Evolutionary conservation across 2,888 invertebrate genomes (phyloP), one percentile per base, ranked within the genome.

Genomic region (Drosophila hamatofila): DNA sequence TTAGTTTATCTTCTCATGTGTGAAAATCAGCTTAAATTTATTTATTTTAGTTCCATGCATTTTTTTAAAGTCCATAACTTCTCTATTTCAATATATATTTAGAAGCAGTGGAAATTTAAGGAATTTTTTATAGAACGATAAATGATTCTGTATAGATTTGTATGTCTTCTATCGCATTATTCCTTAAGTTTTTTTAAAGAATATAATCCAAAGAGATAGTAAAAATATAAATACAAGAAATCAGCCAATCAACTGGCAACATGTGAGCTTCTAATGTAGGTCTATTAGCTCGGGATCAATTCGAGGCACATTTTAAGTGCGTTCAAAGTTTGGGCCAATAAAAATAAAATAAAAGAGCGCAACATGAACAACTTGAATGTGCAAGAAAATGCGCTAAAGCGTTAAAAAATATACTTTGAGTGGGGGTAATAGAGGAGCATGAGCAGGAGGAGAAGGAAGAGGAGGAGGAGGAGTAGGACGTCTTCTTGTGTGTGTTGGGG

Each of bases 331-430:
- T 66, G 52, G 66, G 66, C 46, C 61, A 75, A 78, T 71, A 81
- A 84, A 86, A 87, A 67, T 67, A 21, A 68, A 69, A 70, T 69
- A 66, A 52, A 67, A 27, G 41, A 12, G 30, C 18, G 16, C 52
- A 52, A 25, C 16, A 18, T 25, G 56, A 37, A 44, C 48, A 51
- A 39, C 56, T 42, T 57, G 23, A 55, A 58, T 64, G 61, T 55
- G 55, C 60, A 56, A 25, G 72, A 73, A 74, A 81, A 79, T 78
- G 72, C 66, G 80, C 72, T 80, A 84, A 87, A 87, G 78, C 84
- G 80, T 77, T 82, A 87, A 76, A 87, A 84, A 81, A 84, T 84
- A 72, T 68, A 82, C 86, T 80, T 54, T 56, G 11, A 18, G 41
- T 18, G 27, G 14, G 42, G 30, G 14, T 21, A 30, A 55, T 21